Evolutionary conservation across 2,113 vertebrate species (phyloP), one percentile per base, ranked within the genome.

Genomic region (Callocephalon fimbriatum): DNA sequence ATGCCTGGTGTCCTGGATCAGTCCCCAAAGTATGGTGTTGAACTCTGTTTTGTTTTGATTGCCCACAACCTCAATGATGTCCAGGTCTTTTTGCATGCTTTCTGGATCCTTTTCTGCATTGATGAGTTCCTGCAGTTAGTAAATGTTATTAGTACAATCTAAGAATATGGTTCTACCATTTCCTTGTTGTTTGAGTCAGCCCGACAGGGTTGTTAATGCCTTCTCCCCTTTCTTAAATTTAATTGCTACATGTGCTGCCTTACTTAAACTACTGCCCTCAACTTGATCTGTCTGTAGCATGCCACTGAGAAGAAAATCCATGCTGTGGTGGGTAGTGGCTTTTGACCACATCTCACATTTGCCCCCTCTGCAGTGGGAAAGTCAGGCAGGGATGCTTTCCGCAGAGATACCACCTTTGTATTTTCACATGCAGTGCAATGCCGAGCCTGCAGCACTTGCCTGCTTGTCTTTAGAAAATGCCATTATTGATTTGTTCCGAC

Each of bases 401-500:
- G 0, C 67, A 6, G 92, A 17, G 75, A 29, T 67, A 77, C 48
- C 92, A 92, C 91, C 91, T 91, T 67, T 29, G 45, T 86, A 17
- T 66, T 54, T 35, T 9, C 59, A 5, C 74, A 38, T 7, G 48
- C 63, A 6, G 44, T 10, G 2, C 75, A 22, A 32, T 67, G 82
- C 95, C 32, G 10, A 94, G 95, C 91, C 91, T 72, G 95, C 86
- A 94, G 90, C 84, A 2, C 67, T 95, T 63, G 80, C 94, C 91
- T 82, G 91, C 90, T 67, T 15, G 48, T 96, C 88, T 96, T 56
- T 74, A 73, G 92, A 90, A 83, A 59, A 86, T 93, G 96, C 94
- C 95, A 86, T 94, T 91, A 92, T 90, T 61, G 82, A 94, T 98
- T 97, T 79, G 92, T 97, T 97, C 96, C 71, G 0, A 96, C 8